A percentile compares a stretch with the other conserved stretches of the same genome.
Evolutionary conservation across 1,140 invertebrate genomes (phyloP).

Genomic region (Metaphire vulgaris): DNA sequence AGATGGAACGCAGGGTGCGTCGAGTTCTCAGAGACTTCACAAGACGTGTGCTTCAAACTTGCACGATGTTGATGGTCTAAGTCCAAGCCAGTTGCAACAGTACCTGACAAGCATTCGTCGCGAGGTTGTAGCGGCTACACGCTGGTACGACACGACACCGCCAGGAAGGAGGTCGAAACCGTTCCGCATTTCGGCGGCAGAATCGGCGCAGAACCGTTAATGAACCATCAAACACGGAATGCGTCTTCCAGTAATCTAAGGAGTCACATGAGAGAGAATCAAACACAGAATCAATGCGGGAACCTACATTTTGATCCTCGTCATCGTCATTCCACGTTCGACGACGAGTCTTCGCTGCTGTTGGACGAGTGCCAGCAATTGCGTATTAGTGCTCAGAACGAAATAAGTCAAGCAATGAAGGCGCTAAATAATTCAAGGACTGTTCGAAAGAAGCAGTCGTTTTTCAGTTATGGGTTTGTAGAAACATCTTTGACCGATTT

Average conservation of each 20-base stretch:
- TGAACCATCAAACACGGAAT: too few relatives aligned
- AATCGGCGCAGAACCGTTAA: too few relatives aligned
- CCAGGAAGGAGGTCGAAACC: not conserved
- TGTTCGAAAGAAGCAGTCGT: too few relatives aligned
- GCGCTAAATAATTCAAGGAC: not conserved
- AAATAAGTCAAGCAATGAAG: not conserved
- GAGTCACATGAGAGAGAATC: too few relatives aligned
- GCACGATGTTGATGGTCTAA: not conserved
- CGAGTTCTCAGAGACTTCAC: not conserved
- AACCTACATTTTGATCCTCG: too few relatives aligned
- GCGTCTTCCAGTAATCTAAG: too few relatives aligned
- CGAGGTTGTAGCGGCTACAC: not conserved
- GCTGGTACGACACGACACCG: not conserved
- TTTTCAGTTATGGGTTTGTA: too few relatives aligned
- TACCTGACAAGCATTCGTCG: not conserved
- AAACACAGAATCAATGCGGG: too few relatives aligned
- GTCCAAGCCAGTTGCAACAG: not conserved
- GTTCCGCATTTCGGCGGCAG: too few relatives aligned
- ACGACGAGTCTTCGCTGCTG: not conserved
- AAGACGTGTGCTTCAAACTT: not conserved
- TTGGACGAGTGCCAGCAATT: not conserved
- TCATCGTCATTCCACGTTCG: too few relatives aligned
- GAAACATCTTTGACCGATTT: too few relatives aligned
- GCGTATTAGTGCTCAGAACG: not conserved
- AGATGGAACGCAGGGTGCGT: not conserved